Percentiles rank a stretch among this genome's conserved stretches.
phyloP scores from a whole-genome alignment of 92 coral and sea anemone species.

The Parazoanthus darwini region DNA sequence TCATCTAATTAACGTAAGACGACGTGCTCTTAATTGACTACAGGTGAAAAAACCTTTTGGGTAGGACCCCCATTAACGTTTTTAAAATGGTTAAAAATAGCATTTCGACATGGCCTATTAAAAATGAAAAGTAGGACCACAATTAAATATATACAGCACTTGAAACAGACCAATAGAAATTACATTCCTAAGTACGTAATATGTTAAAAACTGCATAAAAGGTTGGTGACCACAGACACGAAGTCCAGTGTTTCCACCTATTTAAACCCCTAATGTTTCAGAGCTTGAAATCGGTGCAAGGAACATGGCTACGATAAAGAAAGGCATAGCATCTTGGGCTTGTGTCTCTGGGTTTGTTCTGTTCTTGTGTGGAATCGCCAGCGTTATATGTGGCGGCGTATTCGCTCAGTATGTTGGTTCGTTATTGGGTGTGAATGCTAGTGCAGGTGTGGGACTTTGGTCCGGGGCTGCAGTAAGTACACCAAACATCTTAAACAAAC shows the following conservation, averaged over 20 bases:
- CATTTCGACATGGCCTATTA: no score
- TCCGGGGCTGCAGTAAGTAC: background rate
- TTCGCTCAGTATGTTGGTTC: background rate
- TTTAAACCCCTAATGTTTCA: no score
- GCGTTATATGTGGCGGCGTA: background rate
- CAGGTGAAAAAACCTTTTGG: no score
- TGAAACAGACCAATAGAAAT: background rate
- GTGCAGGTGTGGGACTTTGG: background rate
- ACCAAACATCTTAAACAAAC: no score
- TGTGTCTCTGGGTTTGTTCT: background rate
- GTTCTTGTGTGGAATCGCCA: background rate
- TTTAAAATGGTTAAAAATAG: no score
- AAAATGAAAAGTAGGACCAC: no score
- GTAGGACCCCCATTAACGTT: no score
- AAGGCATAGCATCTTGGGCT: background rate
- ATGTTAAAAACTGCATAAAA: background rate
- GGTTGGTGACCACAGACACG: background rate
- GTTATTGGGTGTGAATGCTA: no score
- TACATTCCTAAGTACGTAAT: background rate
- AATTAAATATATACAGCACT: background rate
- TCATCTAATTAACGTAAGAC: no score
- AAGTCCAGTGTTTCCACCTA: no score
- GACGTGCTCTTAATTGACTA: no score
- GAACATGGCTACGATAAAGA: background rate
- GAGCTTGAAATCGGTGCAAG: background rate